phyloP scores from a whole-genome alignment of 2,113 vertebrate species.

The Anser brachyrhynchus region DNA sequence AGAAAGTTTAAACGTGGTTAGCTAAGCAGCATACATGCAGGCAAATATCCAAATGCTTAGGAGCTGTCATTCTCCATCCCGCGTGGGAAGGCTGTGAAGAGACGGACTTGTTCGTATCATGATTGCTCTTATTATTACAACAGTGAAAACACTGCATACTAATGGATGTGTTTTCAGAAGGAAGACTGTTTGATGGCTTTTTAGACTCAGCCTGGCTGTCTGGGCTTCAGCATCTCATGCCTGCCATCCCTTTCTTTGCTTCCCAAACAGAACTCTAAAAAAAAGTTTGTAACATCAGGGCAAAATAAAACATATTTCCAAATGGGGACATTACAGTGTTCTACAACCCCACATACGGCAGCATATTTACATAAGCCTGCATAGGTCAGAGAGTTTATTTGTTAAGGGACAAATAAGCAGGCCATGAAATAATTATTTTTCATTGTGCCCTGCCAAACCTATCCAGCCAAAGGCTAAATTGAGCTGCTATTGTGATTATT shows the following conservation, averaged over 20 bases:
- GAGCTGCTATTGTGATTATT: conserved; percentile 85
- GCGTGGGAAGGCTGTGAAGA: conserved; percentile 30
- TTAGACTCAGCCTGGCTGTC: conserved; percentile 44
- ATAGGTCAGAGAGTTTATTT: conserved; percentile 81
- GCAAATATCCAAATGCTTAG: conserved; percentile 55
- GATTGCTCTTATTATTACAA: conserved; percentile 52
- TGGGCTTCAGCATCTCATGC: not conserved
- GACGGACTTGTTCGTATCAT: conserved; percentile 56
- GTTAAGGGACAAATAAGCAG: conserved; percentile 85
- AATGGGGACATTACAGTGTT: conserved; percentile 59
- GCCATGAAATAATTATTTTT: conserved; percentile 89
- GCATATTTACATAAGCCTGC: conserved; percentile 78
- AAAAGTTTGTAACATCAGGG: conserved; percentile 52
- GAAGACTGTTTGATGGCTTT: conserved; percentile 25
- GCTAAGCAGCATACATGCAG: conserved; percentile 38
- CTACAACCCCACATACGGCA: conserved; percentile 58
- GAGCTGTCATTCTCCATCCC: conserved; percentile 20
- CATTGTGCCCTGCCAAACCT: conserved; percentile 85
- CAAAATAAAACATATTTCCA: conserved; percentile 72
- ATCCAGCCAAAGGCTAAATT: conserved; percentile 85
- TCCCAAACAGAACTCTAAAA: conserved; percentile 38
- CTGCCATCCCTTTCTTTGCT: conserved; percentile 10
- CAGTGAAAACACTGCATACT: conserved; percentile 42
- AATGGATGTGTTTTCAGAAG: conserved; percentile 23
- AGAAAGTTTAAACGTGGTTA: conserved; percentile 27